Evolutionary conservation across 2,797 vertebrate species (phyloP), one percentile per base, ranked within the genome.

Genomic region (Tragopan temminckii): DNA sequence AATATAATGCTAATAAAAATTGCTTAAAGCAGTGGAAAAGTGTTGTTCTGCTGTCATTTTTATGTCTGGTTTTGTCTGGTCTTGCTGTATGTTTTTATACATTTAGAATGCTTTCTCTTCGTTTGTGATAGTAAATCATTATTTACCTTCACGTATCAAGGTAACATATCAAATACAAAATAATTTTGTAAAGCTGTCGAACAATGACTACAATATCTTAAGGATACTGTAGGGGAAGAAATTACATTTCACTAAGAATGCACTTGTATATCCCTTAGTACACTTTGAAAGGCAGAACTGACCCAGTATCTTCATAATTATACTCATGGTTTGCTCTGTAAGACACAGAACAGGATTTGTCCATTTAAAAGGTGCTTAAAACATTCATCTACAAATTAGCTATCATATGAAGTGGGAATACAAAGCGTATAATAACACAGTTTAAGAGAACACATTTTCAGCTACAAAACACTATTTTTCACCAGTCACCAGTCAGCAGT

Each of bases 151-250:
- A 64, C 16, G 45, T 36, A 7, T 36, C 64, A 61, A 36, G 13
- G 12, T 50, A 58, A 35, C 7, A 7, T 19, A 18, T 55, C 13
- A 46, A 69, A 59, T 31, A 42, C 33, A 70, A 66, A 71, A 27
- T 9, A 4, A 24, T 74, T 81, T 57, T 70, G 6, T 50, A 75
- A 78, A 68, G 23, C 14, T 76, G 14, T 29, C 48, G 46, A 79
- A 58, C 13, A 59, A 11, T 31, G 85, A 18, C 53, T 67, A 12
- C 38, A 53, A 1, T 75, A 58, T 42, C 4, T 75, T 77, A 13
- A 0, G n/a, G n/a, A n/a, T n/a, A n/a, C n/a, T n/a, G n/a, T n/a
- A n/a, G 1, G 48, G 48, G 4, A 50, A 84, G 50, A 46, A 35
- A 2, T 1, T 13, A 43, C 12, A 6, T 82, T 93, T 84, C 31